These are phyloP conservation scores for Limenitis arthemis DNA, from an alignment of 2,888 invertebrate species.

Conservation along the genomic window DNA sequence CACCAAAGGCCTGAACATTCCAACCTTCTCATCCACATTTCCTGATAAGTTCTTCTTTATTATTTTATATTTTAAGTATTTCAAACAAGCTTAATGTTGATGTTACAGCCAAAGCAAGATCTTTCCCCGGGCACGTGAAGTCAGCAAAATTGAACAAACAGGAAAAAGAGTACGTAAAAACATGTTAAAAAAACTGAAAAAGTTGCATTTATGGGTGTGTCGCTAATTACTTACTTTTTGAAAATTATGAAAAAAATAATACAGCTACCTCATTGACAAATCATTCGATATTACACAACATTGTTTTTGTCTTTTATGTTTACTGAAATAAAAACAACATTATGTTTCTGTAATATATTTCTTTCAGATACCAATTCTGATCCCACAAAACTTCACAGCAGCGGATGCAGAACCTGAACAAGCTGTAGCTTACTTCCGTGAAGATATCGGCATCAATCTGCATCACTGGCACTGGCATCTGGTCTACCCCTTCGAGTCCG, in stretches of 20 bases:
- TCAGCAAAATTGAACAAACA: conserved; percentile 73
- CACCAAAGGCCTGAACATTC: conserved; percentile 78
- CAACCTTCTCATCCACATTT: conserved; percentile 83
- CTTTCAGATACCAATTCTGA: conserved; percentile 74
- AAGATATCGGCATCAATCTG: conserved; percentile 87
- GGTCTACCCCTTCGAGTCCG: conserved; percentile 84
- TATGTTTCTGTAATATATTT: too few species aligned
- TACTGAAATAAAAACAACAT: too few species aligned
- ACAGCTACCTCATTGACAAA: too few species aligned
- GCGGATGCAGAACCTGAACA: conserved; percentile 83
- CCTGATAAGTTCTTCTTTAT: conserved; percentile 90
- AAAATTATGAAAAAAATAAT: too few species aligned
- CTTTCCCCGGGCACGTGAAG: conserved; percentile 78
- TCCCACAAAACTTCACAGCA: conserved; percentile 83
- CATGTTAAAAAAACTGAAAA: too few species aligned
- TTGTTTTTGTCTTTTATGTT: too few species aligned
- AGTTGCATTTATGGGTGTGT: too few species aligned
- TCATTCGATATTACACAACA: too few species aligned
- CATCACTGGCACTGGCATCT: conserved; percentile 96
- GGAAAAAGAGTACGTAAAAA: conserved; percentile 75
- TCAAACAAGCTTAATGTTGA: too few species aligned
- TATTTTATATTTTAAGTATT: too few species aligned
- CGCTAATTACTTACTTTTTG: too few species aligned
- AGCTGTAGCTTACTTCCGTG: conserved; percentile 86
- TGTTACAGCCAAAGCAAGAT: too few species aligned